These are phyloP conservation scores for Mycalesis mineus DNA, from an alignment of 2,888 invertebrate species.

Conservation along the genomic window DNA sequence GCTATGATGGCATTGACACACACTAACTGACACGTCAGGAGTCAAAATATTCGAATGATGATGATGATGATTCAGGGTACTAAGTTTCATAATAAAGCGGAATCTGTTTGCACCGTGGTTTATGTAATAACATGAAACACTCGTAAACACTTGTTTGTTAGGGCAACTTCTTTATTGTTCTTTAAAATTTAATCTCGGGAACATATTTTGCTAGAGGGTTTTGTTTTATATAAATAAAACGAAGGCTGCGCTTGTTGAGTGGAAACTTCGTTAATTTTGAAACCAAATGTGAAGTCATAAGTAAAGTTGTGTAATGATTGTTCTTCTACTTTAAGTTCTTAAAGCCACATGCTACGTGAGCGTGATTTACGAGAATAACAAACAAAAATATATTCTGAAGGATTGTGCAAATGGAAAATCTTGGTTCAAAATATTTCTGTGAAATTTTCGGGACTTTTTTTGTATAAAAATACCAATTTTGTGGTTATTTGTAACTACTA, in stretches of 20 bases:
- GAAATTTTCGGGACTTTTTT: too few relatives aligned
- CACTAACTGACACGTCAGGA: too few relatives aligned
- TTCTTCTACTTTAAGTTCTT: constrained; percentile 5
- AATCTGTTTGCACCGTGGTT: background rate
- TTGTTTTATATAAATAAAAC: constrained; percentile 14
- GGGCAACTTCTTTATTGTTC: constrained; percentile 14
- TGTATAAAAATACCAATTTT: too few relatives aligned
- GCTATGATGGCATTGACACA: too few relatives aligned
- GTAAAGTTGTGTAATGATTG: constrained; percentile 11
- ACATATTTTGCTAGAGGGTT: constrained; percentile 9
- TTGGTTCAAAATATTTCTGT: background rate
- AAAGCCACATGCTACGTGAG: background rate
- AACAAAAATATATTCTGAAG: background rate
- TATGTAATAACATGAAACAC: constrained; percentile 2
- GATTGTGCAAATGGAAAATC: background rate
- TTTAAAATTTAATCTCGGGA: constrained; percentile 17
- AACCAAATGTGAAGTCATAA: constrained; percentile 11
- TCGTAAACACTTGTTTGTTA: constrained; percentile 11
- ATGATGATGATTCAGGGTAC: background rate
- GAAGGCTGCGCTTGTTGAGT: constrained; percentile 7
- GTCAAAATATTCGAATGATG: too few relatives aligned
- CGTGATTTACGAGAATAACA: background rate
- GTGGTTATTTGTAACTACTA: too few relatives aligned
- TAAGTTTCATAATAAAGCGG: background rate
- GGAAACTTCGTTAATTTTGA: constrained; percentile 24